Percentiles rank a stretch among this genome's conserved stretches.
These are phyloP conservation scores for Cavia aperea DNA, from an alignment of 2,113 vertebrate species.

Conservation along the genomic window DNA sequence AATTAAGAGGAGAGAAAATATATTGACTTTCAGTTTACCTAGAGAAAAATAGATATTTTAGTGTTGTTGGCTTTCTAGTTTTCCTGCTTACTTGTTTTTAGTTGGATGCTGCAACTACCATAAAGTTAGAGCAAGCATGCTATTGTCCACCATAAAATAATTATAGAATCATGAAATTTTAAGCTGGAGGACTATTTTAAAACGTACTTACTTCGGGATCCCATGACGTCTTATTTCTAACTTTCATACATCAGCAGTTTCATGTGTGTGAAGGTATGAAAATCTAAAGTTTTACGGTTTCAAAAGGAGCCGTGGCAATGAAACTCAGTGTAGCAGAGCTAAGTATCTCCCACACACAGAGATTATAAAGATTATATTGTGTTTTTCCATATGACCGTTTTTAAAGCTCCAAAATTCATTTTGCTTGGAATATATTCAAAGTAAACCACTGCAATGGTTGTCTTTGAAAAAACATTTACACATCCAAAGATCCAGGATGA, in stretches of 20 bases:
- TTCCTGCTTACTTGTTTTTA: not conserved
- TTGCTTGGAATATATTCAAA: slow-evolving; percentile 52
- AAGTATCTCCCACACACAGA: not conserved
- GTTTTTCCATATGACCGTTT: slow-evolving; percentile 36
- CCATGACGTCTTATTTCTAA: not conserved
- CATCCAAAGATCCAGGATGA: not conserved
- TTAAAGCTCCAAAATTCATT: not conserved
- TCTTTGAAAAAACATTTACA: slow-evolving; percentile 49
- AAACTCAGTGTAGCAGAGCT: slow-evolving; percentile 9
- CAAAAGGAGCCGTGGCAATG: not conserved
- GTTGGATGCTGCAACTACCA: not conserved
- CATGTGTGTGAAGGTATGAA: not conserved
- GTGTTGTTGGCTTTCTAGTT: not conserved
- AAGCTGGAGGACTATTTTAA: not conserved
- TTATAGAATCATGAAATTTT: not conserved
- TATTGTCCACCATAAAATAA: not conserved
- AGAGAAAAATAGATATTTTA: not conserved
- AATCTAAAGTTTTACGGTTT: not conserved
- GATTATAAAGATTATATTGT: slow-evolving; percentile 35
- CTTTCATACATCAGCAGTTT: not conserved
- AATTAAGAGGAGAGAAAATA: slow-evolving; percentile 5
- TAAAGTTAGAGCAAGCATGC: not conserved
- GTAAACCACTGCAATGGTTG: slow-evolving; percentile 40
- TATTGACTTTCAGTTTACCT: not conserved
- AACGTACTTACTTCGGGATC: not conserved